Base-by-base conservation (phyloP, 2,797 vertebrate genomes). In the Huso huso region DNA sequence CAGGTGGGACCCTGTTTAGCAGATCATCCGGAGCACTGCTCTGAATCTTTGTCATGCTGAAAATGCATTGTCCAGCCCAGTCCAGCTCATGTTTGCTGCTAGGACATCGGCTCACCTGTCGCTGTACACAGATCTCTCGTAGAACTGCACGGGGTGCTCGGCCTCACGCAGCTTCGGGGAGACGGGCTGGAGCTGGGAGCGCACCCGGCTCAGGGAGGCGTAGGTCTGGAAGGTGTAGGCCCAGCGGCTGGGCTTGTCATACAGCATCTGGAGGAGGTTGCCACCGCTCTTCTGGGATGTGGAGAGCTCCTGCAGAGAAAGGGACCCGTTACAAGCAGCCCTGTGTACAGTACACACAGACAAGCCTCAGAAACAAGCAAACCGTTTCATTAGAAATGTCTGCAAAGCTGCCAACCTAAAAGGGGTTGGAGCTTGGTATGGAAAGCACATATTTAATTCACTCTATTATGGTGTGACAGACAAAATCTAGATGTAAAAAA, bases 171-270 rank as follows among this genome's bases (percentile, higher is more conserved):
- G 76, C 73, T 95, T 94, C 66, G 73, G 18, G 7, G 91, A 89
- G 0, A 84, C 71, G 0, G 84, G 71, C 72, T 91, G 87, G 69
- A 93, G 80, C 67, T 93, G 91, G 58, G 90, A 81, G 8, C 86
- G 86, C 8, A 95, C 82, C 49, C 91, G 70, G 77, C 91, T 94
- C 64, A 94, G 75, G 67, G 88, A 92, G 0, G 92, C 88, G 0
- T 93, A 94, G 9, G 85, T 93, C 82, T 94, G 92, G 73, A 94
- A 95, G 1, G 92, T 93, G 62, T 92, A 93, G 48, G 92, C 89
- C 91, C 92, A 95, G 73, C 91, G 84, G 8, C 83, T 86, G 1
- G 92, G 91, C 71, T 94, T 91, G 58, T 88, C 77, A 0, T 94
- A 94, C 13, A 93, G 69, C 93, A 94, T 93, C 78, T 94, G 85